Base-by-base conservation (phyloP, 2,888 invertebrate species). In the Pharmacophagus antenor region DNA sequence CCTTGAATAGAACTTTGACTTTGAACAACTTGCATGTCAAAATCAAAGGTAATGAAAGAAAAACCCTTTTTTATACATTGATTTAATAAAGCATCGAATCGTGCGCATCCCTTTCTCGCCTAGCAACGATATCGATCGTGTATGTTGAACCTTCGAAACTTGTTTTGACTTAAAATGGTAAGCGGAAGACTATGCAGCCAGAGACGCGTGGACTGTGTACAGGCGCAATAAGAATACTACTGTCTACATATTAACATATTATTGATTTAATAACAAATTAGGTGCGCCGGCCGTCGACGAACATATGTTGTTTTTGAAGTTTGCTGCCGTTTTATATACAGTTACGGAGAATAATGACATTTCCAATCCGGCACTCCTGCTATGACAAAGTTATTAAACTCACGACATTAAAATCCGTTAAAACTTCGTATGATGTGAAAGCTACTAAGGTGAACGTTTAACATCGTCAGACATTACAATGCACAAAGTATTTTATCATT, bases 101-200 rank as follows among this genome's bases (percentile, higher is more conserved):
- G 25, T 18, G 44, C 18, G 8, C 17, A 42, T 57, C 25, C 23
- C 53, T 58, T 53, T 48, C 53, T 58, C 25, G 20, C 47, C 12
- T 58, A 53, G 47, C 48, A 31, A 52, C 15, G 52, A 31, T 56
- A 46, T 46, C 49, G 50, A 42, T 52, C 53, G 62, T 68, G 63
- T 66, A 69, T 67, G 63, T 67, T 71, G 70, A 72, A 70, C 76
- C 79, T 77, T 66, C 73, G 63, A 59, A 65, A 70, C 74, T 67
- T 62, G 81, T 80, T 82, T 81, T 80, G 73, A 68, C 82, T 80
- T 74, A 80, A 80, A 76, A 74, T 70, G 83, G 83, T 77, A 77
- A 74, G 75, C 80, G 83, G 85, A 84, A 82, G 70, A 25, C 20
- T 23, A 10, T 17, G 25, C 56, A 58, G 53, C 60, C 61, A 63